phyloP scores from a whole-genome alignment of 2,888 invertebrate species.

The Gibbula magus region DNA sequence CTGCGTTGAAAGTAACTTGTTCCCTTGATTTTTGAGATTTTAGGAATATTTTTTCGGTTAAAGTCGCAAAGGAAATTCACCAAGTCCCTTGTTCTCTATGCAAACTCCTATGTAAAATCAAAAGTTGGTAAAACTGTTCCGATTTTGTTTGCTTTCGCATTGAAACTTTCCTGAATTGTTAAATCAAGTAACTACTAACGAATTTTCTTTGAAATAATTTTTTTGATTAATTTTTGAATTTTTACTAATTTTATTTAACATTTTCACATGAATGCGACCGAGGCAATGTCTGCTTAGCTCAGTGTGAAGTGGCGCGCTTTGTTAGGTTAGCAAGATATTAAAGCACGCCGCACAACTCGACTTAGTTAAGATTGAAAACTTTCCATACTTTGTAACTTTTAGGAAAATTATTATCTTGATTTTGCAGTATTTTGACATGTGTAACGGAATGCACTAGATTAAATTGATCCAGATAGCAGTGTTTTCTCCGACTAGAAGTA shows the following conservation, averaged over 20 bases:
- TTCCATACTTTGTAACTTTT: no score
- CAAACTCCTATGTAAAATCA: neutral
- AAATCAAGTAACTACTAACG: no score
- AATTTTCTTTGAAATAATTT: neutral
- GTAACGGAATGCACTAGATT: no score
- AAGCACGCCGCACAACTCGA: constrained; percentile 4
- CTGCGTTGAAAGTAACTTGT: neutral
- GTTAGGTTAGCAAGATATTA: neutral
- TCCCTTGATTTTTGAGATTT: neutral
- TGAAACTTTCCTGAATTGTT: no score
- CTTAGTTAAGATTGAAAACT: neutral
- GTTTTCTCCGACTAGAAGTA: no score
- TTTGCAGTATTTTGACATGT: no score
- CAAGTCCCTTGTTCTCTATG: neutral
- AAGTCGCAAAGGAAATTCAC: constrained; percentile 3
- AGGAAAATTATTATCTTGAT: no score
- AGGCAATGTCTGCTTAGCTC: neutral
- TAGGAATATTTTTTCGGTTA: constrained; percentile 6
- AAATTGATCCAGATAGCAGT: no score
- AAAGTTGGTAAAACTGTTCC: neutral
- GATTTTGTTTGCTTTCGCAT: no score
- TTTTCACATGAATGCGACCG: constrained; percentile 4
- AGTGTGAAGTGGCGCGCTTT: constrained; percentile 5
- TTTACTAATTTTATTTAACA: constrained; percentile 1
- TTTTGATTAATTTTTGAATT: neutral